Conservation (phyloP, 2,797 vertebrate genomes). For the Discoglossus pictus region DNA sequence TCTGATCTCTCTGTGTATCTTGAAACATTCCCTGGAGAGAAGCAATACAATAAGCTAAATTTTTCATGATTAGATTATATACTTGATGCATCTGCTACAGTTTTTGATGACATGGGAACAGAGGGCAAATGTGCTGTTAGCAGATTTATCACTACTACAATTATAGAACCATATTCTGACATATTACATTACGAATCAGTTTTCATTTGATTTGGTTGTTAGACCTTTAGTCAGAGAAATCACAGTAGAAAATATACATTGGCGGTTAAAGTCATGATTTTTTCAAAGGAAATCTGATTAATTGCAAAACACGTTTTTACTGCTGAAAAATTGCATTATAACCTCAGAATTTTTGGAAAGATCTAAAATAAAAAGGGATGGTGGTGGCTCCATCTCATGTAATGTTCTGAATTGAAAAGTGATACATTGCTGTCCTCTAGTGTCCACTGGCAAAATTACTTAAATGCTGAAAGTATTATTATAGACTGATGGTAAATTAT, state of each 20-base stretch:
- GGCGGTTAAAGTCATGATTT: neutral
- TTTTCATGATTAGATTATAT: slow-evolving; percentile 3
- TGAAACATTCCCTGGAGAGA: neutral
- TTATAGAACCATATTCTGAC: slow-evolving; percentile 12
- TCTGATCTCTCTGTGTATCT: slow-evolving; percentile 1
- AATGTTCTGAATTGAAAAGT: too few relatives aligned
- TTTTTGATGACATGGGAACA: slow-evolving; percentile 5
- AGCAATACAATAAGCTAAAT: neutral
- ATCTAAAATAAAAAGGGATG: too few relatives aligned
- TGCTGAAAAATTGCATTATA: neutral
- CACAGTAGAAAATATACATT: neutral
- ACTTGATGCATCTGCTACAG: neutral
- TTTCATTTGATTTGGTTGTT: slow-evolving; percentile 15
- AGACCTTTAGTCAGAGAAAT: neutral
- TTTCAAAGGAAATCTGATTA: neutral
- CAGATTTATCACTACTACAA: slow-evolving; percentile 19
- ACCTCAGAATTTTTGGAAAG: too few relatives aligned
- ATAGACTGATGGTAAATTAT: too few relatives aligned
- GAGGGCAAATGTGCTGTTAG: neutral
- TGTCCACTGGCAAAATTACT: neutral
- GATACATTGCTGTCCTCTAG: slow-evolving; percentile 22
- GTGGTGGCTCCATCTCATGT: too few relatives aligned
- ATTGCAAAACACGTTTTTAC: neutral
- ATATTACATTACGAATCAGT: slow-evolving; percentile 14
- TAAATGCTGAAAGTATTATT: too few relatives aligned